Conservation (phyloP, 2,797 vertebrate genomes). For the Mormyrops attenuatus region DNA sequence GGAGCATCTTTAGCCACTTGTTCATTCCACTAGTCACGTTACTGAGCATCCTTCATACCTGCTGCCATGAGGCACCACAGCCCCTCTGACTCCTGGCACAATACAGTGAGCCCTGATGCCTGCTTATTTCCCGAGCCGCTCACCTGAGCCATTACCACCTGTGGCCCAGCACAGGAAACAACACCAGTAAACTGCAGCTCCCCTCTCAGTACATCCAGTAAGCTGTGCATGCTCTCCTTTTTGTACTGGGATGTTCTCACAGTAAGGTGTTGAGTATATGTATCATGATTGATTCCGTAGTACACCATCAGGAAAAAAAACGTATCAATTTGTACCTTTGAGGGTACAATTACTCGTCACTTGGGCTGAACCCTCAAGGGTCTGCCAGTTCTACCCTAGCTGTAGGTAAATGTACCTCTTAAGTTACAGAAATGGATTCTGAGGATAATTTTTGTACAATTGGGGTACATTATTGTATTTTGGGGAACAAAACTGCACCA, state of each 20-base stretch:
- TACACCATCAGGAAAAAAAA: background rate
- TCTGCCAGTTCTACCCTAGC: background rate
- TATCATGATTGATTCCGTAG: background rate
- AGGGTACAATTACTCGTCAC: too few species aligned
- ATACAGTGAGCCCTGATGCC: background rate
- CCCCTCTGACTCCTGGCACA: background rate
- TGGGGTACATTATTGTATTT: background rate
- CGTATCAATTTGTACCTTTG: too few species aligned
- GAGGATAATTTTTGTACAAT: background rate
- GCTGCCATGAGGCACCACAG: background rate
- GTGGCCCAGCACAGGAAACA: background rate
- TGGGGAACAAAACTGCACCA: background rate
- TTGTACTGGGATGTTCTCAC: background rate
- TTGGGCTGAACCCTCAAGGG: background rate
- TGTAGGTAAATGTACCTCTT: background rate
- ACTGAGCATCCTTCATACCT: background rate
- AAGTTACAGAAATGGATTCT: background rate
- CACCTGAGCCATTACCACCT: background rate
- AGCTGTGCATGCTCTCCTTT: background rate
- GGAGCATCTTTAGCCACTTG: background rate
- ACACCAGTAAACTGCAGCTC: background rate
- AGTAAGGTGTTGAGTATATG: background rate
- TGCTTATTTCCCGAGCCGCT: background rate
- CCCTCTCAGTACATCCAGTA: background rate
- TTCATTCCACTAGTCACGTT: background rate